A percentile compares a stretch with the other conserved stretches of the same genome.
Conservation (phyloP, 2,113 vertebrate species). For the Charadrius vociferus region DNA sequence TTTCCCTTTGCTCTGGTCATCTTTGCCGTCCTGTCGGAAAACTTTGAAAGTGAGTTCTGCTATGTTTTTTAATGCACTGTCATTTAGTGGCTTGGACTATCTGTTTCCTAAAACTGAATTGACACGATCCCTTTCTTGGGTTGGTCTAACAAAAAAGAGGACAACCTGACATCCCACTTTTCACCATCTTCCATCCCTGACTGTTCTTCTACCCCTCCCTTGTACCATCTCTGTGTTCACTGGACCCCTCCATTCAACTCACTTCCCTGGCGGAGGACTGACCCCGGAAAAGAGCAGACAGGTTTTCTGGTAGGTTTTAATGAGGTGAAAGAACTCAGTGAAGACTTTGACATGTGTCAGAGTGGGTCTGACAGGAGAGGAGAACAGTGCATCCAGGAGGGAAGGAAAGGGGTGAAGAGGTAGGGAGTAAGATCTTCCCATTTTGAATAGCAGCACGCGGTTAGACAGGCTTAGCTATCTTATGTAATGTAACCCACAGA, state of each 20-base stretch:
- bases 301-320: not conserved
- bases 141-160: not conserved
- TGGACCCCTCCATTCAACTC: not conserved
- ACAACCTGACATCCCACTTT: not conserved
- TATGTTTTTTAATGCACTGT: not conserved
- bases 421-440: not conserved
- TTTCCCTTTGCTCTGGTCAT: not conserved
- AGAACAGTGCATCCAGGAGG: not conserved
- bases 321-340: not conserved
- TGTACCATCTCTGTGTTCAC: not conserved
- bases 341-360: not conserved
- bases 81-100: not conserved
- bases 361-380: accelerated
- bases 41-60: not conserved
- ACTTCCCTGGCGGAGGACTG: not conserved
- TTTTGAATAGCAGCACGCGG: not conserved
- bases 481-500: not conserved
- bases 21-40: not conserved
- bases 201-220: not conserved
- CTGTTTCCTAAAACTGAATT: not conserved
- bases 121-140: not conserved
- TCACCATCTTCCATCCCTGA: not conserved
- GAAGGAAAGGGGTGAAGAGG: not conserved
- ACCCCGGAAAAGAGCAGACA: not conserved
- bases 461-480: not conserved